Percentiles rank a stretch among this genome's conserved stretches.
Evolutionary conservation across 2,113 vertebrate genomes (phyloP).

Genomic region (Alligator mississippiensis): DNA sequence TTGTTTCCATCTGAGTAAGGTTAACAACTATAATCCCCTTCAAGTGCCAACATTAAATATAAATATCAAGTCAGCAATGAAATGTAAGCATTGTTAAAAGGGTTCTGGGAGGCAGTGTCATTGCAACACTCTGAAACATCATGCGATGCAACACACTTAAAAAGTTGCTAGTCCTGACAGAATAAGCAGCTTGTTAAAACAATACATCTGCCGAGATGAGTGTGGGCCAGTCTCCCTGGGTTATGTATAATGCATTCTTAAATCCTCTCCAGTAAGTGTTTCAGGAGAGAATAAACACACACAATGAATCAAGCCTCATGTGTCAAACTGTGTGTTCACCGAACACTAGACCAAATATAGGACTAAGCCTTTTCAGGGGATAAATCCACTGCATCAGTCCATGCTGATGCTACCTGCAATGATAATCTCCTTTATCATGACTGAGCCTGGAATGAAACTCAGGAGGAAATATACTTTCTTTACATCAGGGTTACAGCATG

Average conservation of each 20-base stretch:
- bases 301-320: not conserved
- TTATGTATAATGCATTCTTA: not conserved
- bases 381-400: not conserved
- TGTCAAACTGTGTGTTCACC: not conserved
- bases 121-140: not conserved
- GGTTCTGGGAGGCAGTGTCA: accelerated
- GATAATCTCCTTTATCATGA: not conserved
- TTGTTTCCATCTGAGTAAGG: not conserved
- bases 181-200: not conserved
- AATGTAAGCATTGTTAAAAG: not conserved
- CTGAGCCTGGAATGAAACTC: not conserved
- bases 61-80: not conserved
- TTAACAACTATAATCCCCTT: not conserved
- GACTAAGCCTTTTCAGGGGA: not conserved
- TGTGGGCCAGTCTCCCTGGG: not conserved
- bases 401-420: not conserved
- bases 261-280: not conserved
- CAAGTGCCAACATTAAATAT: not conserved
- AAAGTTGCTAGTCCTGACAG: not conserved
- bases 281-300: not conserved
- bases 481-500: not conserved
- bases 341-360: not conserved
- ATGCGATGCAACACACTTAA: accelerated
- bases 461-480: not conserved
- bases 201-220: not conserved